phyloP scores from a whole-genome alignment of 2,797 vertebrate genomes.

The Sarcophilus harrisii region DNA sequence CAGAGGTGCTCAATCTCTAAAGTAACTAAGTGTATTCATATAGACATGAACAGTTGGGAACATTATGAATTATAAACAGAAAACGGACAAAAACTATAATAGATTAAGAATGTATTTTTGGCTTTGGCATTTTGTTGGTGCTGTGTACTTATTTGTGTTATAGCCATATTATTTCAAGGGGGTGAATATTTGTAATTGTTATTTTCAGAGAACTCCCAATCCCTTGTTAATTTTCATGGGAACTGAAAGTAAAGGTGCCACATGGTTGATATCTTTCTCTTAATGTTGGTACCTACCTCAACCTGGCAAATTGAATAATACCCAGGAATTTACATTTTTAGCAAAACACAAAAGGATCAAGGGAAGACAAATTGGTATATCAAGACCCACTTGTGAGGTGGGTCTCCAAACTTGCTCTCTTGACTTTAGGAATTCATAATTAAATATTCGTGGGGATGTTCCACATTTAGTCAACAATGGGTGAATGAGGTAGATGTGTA shows the following conservation, averaged over 20 bases:
- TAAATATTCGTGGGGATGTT: constrained; percentile 73
- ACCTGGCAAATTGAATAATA: constrained; percentile 58
- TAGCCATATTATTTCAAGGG: not conserved
- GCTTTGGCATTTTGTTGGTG: not conserved
- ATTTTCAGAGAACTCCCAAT: not conserved
- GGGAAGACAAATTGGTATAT: constrained; percentile 70
- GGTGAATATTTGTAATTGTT: not conserved
- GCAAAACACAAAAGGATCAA: constrained; percentile 56
- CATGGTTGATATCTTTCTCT: not conserved
- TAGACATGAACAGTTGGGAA: not conserved
- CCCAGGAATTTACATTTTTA: not conserved
- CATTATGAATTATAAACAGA: not conserved
- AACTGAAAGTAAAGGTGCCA: not conserved
- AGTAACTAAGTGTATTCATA: not conserved
- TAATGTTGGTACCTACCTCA: constrained; percentile 58
- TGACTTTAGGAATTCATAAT: constrained; percentile 76
- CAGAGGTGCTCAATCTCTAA: not conserved
- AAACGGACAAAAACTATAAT: not conserved
- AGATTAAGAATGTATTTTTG: not conserved
- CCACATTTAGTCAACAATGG: constrained; percentile 71
- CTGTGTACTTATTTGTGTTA: not conserved
- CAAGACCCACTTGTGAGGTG: constrained; percentile 68
- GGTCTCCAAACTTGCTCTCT: constrained; percentile 75
- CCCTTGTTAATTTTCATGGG: not conserved
- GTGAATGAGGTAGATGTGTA: constrained; percentile 79